Base-by-base conservation (phyloP, 1,140 invertebrate species). In the Zaprionus vittiger region DNA sequence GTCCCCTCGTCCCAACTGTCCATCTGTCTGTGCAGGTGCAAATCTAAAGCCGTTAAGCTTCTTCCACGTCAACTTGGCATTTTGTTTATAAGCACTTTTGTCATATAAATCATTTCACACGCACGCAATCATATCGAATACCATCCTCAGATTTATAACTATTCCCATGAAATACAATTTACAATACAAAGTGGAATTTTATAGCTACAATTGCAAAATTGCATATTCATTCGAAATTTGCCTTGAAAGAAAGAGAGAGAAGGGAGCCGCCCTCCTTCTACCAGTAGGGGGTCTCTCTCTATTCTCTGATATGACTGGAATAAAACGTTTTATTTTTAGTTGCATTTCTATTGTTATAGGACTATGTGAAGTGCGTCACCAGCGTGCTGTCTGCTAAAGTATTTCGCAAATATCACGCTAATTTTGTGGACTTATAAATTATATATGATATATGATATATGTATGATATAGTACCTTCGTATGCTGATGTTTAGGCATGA, bases 71-170 rank as follows among this genome's bases (percentile, higher is more conserved):
- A 71, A 70, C 11, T 59, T 59, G 68, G 55, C 44, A 54, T 59
- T 74, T 68, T 74, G 59, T 75, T 68, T 69, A 59, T 56, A 60
- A 31, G 55, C 38, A 22, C 17, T 41, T 57, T 22, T 49, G 73
- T n/a, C 60, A 57, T 65, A 76, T 72, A 76, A 76, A 76, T 76
- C 73, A 76, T 37, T 71, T 61, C 38, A 17, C n/a, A 52, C 66
- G 38, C n/a, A 34, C 60, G 38, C 38, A n/a, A 41, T 47, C 41
- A 41, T n/a, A 41, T 41, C 38, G 6, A 17, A 56, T 31, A 4
- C 24, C 54, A 56, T 56, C 59, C 47, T 5, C 20, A 56, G 54
- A 56, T 62, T 62, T 54, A 62, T 41, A 15, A 31, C 63, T 24
- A 24, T 15, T 54, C 26, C 20, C 6, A 34, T 14, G n/a, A 55